phyloP scores from a whole-genome alignment of 2,888 invertebrate species.

The Athetis lepigone region DNA sequence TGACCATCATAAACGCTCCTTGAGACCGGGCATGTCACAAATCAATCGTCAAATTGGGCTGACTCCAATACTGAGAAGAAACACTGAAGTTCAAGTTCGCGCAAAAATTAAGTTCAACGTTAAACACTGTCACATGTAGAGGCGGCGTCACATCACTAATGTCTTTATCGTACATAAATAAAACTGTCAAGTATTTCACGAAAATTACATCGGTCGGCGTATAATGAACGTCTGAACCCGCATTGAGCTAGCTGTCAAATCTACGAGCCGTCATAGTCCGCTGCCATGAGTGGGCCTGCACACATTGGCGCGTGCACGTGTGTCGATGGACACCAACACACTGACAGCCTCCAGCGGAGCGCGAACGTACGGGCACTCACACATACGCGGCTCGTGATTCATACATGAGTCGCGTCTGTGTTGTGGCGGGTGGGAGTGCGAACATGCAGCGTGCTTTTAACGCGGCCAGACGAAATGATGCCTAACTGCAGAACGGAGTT shows the following conservation, averaged over 20 bases:
- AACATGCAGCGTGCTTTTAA: slow-evolving; percentile 90
- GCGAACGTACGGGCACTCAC: slow-evolving; percentile 83
- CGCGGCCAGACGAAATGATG: slow-evolving; percentile 89
- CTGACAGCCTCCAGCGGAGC: slow-evolving; percentile 87
- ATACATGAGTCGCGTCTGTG: slow-evolving; percentile 84
- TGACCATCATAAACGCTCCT: slow-evolving; percentile 85
- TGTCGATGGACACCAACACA: slow-evolving; percentile 86
- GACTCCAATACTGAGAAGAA: slow-evolving; percentile 64
- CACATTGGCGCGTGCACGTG: slow-evolving; percentile 83
- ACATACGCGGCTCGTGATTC: slow-evolving; percentile 83
- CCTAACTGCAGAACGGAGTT: slow-evolving; percentile 85
- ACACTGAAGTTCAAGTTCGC: slow-evolving; percentile 83
- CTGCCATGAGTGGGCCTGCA: slow-evolving; percentile 89
- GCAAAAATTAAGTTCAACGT: slow-evolving; percentile 75
- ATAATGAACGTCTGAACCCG: slow-evolving; percentile 90
- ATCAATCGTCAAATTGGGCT: slow-evolving; percentile 80
- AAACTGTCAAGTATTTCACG: slow-evolving; percentile 84
- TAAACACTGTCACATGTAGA: slow-evolving; percentile 66
- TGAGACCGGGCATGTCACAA: slow-evolving; percentile 83
- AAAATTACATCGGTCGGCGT: slow-evolving; percentile 87
- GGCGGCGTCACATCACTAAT: slow-evolving; percentile 72
- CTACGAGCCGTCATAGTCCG: slow-evolving; percentile 91
- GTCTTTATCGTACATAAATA: slow-evolving; percentile 79
- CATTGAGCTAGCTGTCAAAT: slow-evolving; percentile 91
- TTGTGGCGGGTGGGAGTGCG: slow-evolving; percentile 89